Base-by-base conservation (phyloP, 2,888 invertebrate species). In the Pachymerium ferrugineum region DNA sequence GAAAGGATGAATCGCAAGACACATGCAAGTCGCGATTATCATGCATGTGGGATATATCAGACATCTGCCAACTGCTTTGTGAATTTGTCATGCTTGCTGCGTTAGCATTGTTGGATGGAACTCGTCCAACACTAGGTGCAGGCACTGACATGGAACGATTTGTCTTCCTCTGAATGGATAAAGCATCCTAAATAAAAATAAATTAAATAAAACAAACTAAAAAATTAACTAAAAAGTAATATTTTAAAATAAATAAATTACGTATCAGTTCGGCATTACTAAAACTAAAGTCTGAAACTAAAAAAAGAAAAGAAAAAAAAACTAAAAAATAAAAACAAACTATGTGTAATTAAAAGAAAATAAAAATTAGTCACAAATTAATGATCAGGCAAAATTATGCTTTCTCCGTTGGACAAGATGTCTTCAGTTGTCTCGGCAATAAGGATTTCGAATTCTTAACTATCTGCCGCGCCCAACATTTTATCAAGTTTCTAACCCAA, bases 61-160 rank as follows among this genome's bases (percentile, higher is more conserved):
- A n/a, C 25, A 73, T 68, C 47, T 73, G 73, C 73, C 73, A 73
- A 33, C 67, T 33, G 68, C 73, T 73, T 31, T 73, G 38, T 31
- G 73, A 38, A 62, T 31, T 31, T 68, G 62, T 62, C 35, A 73
- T 31, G 29, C 33, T 29, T 12, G 22, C 3, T 28, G 12, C 35
- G 29, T 33, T 28, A 30, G 29, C 8, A 42, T 28, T 29, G 28
- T 29, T 33, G 28, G 30, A 16, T 28, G 73, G 68, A 14, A 54
- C 29, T 62, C 62, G 62, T 5, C 75, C 76, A 30, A 74, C 74
- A 25, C 73, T 47, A 5, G 76, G 74, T 8, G 76, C 75, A 33
- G 76, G 76, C 22, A 76, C 75, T 16, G 75, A 75, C 42, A 76
- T 74, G n/a, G 76, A 76, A 42, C 76, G 73, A 16, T 76, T 76